Base-by-base conservation (phyloP, 2,797 vertebrate species). In the Acanthurus tractus region DNA sequence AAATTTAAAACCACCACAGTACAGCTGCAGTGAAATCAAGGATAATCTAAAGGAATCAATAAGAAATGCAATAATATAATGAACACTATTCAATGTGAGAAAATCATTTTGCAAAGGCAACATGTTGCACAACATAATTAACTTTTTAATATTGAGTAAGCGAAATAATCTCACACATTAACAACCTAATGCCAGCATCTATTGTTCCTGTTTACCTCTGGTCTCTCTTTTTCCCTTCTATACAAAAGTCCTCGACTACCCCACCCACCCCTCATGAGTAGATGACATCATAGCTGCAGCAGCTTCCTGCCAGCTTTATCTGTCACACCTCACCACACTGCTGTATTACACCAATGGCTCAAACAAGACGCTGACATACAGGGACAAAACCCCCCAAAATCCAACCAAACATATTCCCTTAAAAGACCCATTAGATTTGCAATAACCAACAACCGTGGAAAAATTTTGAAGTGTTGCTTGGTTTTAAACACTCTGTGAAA, bases 281-380 rank as follows among this genome's bases (percentile, higher is more conserved):
- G 85, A 95, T 96, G 92, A 95, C 94, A 95, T 95, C 94, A 95
- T 92, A 90, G 93, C 92, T 92, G 94, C 94, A 93, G 92, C 85
- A 93, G 89, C 84, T 86, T 91, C 83, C 79, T 93, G 82, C 63
- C 83, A 84, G 88, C 84, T 80, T 84, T 79, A 82, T 71, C 86
- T 74, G 63, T 91, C 78, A 85, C 79, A 86, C 86, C 76, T 89
- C 79, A 75, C n/a, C 63, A 54, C 8, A 4, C 63, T 45, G 73
- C 64, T 72, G 75, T 80, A 83, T 61, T 45, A 82, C 65, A 71
- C 48, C 65, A 48, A 3, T 58, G 1, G 3, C 38, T 72, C 12
- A 61, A 40, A 44, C 61, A 74, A 38, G 53, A 71, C 34, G 52
- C 8, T 1, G 34, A 48, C 8, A 23, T 49, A 29, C 0, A 62